Evolutionary conservation across 2,888 invertebrate species (phyloP), one percentile per base, ranked within the genome.

Genomic region (Teleogryllus oceanicus): DNA sequence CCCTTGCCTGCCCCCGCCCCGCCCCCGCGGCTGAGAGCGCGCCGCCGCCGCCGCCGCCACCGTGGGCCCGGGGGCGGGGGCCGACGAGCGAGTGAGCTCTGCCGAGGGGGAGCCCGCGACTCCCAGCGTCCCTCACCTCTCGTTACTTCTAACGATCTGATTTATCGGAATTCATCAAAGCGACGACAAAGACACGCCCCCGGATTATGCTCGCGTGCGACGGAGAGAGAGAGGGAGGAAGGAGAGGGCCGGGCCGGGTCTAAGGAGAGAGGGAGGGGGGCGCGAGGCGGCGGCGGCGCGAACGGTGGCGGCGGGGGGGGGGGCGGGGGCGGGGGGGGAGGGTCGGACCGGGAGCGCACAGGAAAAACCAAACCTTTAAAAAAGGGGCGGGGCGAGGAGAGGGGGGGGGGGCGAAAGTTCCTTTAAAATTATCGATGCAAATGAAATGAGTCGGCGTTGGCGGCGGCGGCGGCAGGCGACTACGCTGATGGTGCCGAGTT

Each of bases 371-470:
- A n/a, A n/a, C n/a, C n/a, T n/a, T n/a, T n/a, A n/a, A n/a, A n/a
- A n/a, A n/a, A n/a, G 2, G 2, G 24, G 2, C 2, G 24, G 24
- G 24, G 24, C 24, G 24, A n/a, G n/a, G n/a, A n/a, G n/a, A n/a
- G 24, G 24, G 20, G 75, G 8, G 75, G 20, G 21, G 11, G 24
- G 74, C 8, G 37, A 75, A 76, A 82, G 80, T 81, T 82, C 82
- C 82, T 82, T 82, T 81, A 80, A 81, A 82, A 82, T 82, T 82
- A 82, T 82, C 82, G 82, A 82, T 82, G 82, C 82, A 82, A 82
- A 82, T 82, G 82, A 82, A 82, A 82, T 81, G 82, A 82, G 80
- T 82, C 80, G 82, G 74, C 80, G 76, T 80, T 78, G 77, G 79
- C 75, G 78, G 50, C 75, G 79, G 75, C 50, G 78, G 75, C 49